Conservation (phyloP, 2,113 vertebrate genomes). For the Saccopteryx leptura region DNA sequence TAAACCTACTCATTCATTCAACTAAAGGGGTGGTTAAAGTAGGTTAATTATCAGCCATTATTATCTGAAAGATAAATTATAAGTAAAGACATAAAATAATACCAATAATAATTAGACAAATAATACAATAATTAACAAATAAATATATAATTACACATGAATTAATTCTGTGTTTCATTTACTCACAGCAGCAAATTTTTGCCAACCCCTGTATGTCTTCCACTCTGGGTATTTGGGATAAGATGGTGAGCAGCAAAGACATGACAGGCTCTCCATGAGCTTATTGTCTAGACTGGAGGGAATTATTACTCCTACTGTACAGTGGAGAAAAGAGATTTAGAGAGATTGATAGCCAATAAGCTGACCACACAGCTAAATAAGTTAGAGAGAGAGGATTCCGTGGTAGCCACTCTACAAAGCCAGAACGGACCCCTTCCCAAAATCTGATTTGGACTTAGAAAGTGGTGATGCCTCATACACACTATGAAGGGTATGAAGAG, state of each 20-base stretch:
- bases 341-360: not conserved
- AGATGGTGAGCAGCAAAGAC: not conserved
- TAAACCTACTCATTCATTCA: not conserved
- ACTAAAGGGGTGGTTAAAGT: not conserved
- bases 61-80: not conserved
- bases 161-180: not conserved
- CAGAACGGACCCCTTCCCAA: not conserved
- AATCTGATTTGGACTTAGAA: not conserved
- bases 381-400: not conserved
- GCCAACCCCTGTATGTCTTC: too few species aligned
- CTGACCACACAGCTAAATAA: not conserved
- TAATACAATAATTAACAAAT: not conserved
- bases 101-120: not conserved
- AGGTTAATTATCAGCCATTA: not conserved
- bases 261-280: not conserved
- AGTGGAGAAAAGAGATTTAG: not conserved
- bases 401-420: not conserved
- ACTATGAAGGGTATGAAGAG: not conserved
- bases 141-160: too few species aligned
- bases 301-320: not conserved
- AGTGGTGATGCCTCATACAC: not conserved
- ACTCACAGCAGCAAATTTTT: not conserved
- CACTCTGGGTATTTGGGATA: not conserved
- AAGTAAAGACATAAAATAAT: not conserved
- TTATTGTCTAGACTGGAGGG: not conserved